These are phyloP conservation scores for Triplophysa tibetana DNA, from an alignment of 2,113 vertebrate species.

Conservation along the genomic window DNA sequence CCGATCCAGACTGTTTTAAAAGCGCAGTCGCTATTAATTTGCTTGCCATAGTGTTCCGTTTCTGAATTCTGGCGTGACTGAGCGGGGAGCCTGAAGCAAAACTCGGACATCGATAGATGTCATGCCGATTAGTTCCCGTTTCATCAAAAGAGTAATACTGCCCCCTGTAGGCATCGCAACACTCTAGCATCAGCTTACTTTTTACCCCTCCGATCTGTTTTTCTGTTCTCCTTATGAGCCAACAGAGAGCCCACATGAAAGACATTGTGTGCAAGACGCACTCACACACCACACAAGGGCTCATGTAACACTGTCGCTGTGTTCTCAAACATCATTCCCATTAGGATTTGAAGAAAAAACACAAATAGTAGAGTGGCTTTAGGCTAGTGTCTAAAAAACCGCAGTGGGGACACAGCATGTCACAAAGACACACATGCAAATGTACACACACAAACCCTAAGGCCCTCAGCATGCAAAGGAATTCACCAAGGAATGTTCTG, in stretches of 20 bases:
- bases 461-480: constrained; percentile 43
- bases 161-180: constrained; percentile 35
- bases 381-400: constrained; percentile 48
- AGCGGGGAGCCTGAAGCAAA: background rate
- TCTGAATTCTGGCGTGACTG: background rate
- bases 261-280: constrained; percentile 15
- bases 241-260: constrained; percentile 49
- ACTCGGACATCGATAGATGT: background rate
- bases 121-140: background rate
- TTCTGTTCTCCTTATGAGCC: constrained; percentile 21
- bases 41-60: constrained; percentile 16
- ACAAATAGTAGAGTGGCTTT: constrained; percentile 60
- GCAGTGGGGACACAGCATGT: constrained; percentile 36
- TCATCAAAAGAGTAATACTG: constrained; percentile 46
- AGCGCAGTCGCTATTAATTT: constrained; percentile 13
- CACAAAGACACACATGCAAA: constrained; percentile 26
- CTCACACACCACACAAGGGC: constrained; percentile 18
- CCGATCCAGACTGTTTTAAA: background rate
- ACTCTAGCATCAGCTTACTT: background rate
- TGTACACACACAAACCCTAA: constrained; percentile 22
- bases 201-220: constrained; percentile 58
- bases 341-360: constrained; percentile 61
- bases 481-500: constrained; percentile 22
- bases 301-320: constrained; percentile 1
- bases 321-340: constrained; percentile 44